phyloP scores from a whole-genome alignment of 2,797 vertebrate genomes.

The Halcyon chelicuti region DNA sequence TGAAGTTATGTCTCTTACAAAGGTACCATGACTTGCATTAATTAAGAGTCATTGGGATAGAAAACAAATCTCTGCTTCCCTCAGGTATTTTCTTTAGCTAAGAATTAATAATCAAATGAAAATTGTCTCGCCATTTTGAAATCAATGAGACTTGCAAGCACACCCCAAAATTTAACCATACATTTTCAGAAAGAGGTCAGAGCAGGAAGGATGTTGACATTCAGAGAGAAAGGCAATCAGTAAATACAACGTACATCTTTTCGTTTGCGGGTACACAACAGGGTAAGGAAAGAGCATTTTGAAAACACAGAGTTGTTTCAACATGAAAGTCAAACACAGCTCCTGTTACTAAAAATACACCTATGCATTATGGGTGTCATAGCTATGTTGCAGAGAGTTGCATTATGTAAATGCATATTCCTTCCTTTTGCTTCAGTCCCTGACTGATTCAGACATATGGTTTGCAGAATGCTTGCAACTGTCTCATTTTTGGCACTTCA shows the following conservation, averaged over 20 bases:
- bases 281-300: neutral
- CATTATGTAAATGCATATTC: slow-evolving; percentile 35
- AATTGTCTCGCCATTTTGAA: neutral
- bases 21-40: neutral
- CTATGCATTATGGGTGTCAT: neutral
- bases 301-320: neutral
- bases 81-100: neutral
- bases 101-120: neutral
- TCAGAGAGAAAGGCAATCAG: neutral
- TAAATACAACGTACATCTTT: neutral
- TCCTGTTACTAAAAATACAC: neutral
- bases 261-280: neutral
- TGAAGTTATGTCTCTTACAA: neutral
- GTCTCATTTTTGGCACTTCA: slow-evolving; percentile 68
- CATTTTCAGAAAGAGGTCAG: neutral
- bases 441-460: slow-evolving; percentile 63
- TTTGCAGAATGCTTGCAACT: slow-evolving; percentile 64
- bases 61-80: neutral
- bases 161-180: neutral
- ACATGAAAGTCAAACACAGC: neutral
- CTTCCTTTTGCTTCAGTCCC: slow-evolving; percentile 25
- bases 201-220: neutral
- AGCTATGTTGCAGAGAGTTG: neutral
- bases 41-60: neutral
- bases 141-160: neutral